Evolutionary conservation across 2,113 vertebrate species (phyloP), one percentile per base, ranked within the genome.

Genomic region (Colistium nudipinnis): DNA sequence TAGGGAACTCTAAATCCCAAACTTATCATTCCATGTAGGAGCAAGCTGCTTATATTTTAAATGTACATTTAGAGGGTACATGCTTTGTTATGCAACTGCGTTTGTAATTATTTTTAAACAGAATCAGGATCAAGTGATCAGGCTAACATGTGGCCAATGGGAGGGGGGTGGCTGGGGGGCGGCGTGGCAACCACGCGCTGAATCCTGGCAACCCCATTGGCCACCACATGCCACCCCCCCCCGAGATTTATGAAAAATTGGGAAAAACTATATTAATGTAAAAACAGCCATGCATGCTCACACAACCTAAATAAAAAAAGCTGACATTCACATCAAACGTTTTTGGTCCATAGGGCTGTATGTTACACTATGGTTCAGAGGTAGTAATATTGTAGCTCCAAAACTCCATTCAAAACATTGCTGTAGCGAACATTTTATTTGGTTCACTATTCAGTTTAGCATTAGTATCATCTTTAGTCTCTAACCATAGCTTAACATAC

Each of bases 401-500:
- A 43, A 39, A 49, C 2, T 0, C 20, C 6, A 11, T 62, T 59
- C 2, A 6, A 24, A 60, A 7, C 1, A 47, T 3, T 0, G 17
- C 1, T 45, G 8, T 36, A 16, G 3, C 30, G n/a, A 38, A 12
- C 27, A 31, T 17, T 36, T 10, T 11, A 19, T 49, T 53, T 56
- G 49, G 10, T 12, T 44, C 2, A 22, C 4, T 20, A 30, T 44
- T 41, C 2, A 16, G 16, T 38, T 7, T 22, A 27, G 4, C 12
- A 22, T 47, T 52, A 31, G 33, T 39, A 44, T 47, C 11, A 60
- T 28, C 12, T 31, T 56, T 59, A 8, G 1, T 38, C 0, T 10
- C 57, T 63, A 53, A 3, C 61, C 44, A 62, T 62, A 70, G 49
- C n/a, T 62, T 52, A 67, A 24, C 68, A 84, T 59, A 62, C 9